These are phyloP conservation scores for Sternotherus odoratus DNA, from an alignment of 2,797 vertebrate species.

Conservation along the genomic window DNA sequence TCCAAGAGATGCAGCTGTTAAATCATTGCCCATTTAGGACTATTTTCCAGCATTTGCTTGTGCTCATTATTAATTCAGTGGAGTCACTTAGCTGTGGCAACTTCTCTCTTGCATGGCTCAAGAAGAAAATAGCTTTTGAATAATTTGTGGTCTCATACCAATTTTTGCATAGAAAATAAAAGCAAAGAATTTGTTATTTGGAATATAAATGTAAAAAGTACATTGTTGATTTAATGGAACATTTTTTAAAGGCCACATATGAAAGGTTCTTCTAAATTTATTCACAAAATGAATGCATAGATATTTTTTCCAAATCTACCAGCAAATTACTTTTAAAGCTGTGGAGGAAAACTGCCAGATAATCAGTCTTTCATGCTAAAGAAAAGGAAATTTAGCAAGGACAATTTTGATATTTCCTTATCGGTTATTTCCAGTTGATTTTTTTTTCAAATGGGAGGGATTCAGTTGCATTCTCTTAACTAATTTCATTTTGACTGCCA, in stretches of 20 bases:
- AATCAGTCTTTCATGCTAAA: neutral
- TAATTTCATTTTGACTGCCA: neutral
- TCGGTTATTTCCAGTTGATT: neutral
- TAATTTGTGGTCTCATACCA: constrained; percentile 26
- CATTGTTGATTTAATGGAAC: constrained; percentile 20
- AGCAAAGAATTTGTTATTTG: constrained; percentile 8
- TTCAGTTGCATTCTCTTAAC: neutral
- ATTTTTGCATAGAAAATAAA: constrained; percentile 46
- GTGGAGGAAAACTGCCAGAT: neutral
- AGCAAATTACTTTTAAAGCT: constrained; percentile 40
- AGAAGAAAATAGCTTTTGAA: constrained; percentile 36
- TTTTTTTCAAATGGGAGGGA: neutral
- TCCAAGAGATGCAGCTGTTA: constrained; percentile 10
- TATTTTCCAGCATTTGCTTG: constrained; percentile 18
- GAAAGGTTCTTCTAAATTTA: constrained; percentile 18
- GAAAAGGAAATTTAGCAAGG: neutral
- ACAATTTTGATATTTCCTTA: neutral
- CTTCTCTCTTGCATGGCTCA: constrained; percentile 13
- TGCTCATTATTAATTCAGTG: constrained; percentile 52
- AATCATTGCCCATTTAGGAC: constrained; percentile 5
- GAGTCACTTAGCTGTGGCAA: constrained; percentile 20
- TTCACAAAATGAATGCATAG: neutral
- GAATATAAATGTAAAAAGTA: constrained; percentile 1
- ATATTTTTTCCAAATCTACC: neutral
- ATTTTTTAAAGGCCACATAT: neutral